A percentile compares a stretch with the other conserved stretches of the same genome.
Evolutionary conservation across 2,888 invertebrate species (phyloP).

Genomic region (Dorcus hopei): DNA sequence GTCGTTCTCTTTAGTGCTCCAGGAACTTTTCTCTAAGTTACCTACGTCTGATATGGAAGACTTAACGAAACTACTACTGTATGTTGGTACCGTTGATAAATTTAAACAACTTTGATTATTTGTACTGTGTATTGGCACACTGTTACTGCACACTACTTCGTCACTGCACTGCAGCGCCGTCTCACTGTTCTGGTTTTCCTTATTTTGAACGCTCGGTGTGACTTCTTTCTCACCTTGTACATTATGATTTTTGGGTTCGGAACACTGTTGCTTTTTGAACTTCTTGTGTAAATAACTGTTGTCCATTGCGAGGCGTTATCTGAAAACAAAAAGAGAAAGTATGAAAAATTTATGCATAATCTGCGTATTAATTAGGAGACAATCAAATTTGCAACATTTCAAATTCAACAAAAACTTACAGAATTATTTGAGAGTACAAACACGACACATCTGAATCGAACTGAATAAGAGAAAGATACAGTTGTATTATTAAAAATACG

Average conservation of each 20-base stretch:
- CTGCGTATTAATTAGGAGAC: too few species aligned
- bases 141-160: conserved; percentile 33
- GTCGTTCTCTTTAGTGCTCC: conserved; percentile 18
- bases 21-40: conserved; percentile 17
- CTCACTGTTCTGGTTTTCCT: conserved; percentile 32
- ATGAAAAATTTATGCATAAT: not conserved
- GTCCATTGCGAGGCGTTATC: conserved; percentile 42
- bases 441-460: too few species aligned
- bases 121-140: conserved; percentile 46
- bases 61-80: conserved; percentile 34
- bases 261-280: conserved; percentile 80
- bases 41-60: conserved; percentile 47
- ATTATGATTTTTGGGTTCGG: conserved; percentile 44
- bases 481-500: too few species aligned
- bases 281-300: conserved; percentile 83
- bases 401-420: too few species aligned
- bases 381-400: too few species aligned
- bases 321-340: conserved; percentile 25
- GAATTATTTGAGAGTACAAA: too few species aligned
- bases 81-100: conserved; percentile 17
- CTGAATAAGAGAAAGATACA: too few species aligned
- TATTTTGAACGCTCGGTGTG: conserved; percentile 28
- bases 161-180: conserved; percentile 3
- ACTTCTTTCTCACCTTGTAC: conserved; percentile 13
- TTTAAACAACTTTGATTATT: conserved; percentile 33